Base-by-base conservation (phyloP, 1,140 invertebrate species). In the Holcopasites calliopsidis region DNA sequence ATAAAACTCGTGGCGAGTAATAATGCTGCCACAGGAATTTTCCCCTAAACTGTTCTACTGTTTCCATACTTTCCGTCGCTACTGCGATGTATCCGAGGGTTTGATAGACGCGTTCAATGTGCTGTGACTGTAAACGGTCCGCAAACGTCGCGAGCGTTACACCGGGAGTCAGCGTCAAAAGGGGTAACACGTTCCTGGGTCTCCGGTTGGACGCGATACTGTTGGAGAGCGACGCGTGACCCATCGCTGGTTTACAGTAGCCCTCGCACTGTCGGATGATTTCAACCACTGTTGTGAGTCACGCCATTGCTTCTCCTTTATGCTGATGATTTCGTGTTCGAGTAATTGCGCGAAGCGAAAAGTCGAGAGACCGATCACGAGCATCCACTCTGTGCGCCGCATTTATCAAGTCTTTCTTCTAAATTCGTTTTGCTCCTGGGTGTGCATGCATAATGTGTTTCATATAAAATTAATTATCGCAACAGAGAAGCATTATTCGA, bases 261-360 rank as follows among this genome's bases (percentile, higher is more conserved):
- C 7, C 21, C n/a, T 8, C 26, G 21, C 13, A 10, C 40, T 38
- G 62, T 52, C 31, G 23, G 31, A 50, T 1, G 49, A 35, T 49
- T 31, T 52, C 50, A 70, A 44, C 66, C 38, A n/a, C 3, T 11
- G 40, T n/a, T 47, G 28, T 70, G 66, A 70, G 38, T 70, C 52
- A 47, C 31, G 28, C 21, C 33, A 28, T 26, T 26, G 28, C 66
- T 47, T 47, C 66, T 47, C 21, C 38, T 62, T 47, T 31, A 44
- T 23, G 52, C 38, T 13, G 40, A 31, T 68, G 33, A 60, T 60
- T 66, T 66, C 47, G 64, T 66, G 13, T 16, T 33, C 64, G 16
- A 23, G 49, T 54, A 38, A 68, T 33, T 33, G 49, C 21, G 23
- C 33, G 35, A 68, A 23, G 38, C 33, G 31, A 4, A 5, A 38